Conservation (phyloP, 92 coral and sea anemone species). For the Zoanthus sociatus region DNA sequence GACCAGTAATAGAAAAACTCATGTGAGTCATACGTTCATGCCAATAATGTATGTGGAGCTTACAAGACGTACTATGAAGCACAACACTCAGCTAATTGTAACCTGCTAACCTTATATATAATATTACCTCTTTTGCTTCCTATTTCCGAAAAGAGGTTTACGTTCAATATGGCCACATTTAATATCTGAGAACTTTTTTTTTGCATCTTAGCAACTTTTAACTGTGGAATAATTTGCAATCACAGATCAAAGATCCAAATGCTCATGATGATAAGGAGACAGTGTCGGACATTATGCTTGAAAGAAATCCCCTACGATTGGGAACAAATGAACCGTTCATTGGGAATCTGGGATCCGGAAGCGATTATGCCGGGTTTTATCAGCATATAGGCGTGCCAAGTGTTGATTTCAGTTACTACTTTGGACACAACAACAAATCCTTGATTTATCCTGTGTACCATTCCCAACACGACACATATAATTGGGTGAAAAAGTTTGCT, state of each 20-base stretch:
- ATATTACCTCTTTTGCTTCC: too few species aligned
- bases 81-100: too few species aligned
- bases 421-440: constrained; percentile 56
- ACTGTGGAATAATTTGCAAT: background rate
- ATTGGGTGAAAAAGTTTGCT: constrained; percentile 73
- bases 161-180: too few species aligned
- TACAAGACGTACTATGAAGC: too few species aligned
- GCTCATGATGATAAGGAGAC: constrained; percentile 64
- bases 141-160: too few species aligned
- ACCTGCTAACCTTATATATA: too few species aligned
- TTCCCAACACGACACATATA: constrained; percentile 78
- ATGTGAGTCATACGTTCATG: too few species aligned
- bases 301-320: constrained; percentile 52
- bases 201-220: too few species aligned
- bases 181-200: too few species aligned
- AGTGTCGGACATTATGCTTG: constrained; percentile 69
- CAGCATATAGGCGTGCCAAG: constrained; percentile 78
- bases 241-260: constrained; percentile 66
- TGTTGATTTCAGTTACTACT: constrained; percentile 67
- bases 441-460: constrained; percentile 78
- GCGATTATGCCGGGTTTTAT: constrained; percentile 74
- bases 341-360: constrained; percentile 67
- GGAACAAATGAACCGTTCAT: constrained; percentile 55
- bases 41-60: too few species aligned
- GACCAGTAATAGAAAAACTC: too few species aligned